Evolutionary conservation across 1,140 invertebrate genomes (phyloP), one percentile per base, ranked within the genome.

Genomic region (Drosophila hydei): DNA sequence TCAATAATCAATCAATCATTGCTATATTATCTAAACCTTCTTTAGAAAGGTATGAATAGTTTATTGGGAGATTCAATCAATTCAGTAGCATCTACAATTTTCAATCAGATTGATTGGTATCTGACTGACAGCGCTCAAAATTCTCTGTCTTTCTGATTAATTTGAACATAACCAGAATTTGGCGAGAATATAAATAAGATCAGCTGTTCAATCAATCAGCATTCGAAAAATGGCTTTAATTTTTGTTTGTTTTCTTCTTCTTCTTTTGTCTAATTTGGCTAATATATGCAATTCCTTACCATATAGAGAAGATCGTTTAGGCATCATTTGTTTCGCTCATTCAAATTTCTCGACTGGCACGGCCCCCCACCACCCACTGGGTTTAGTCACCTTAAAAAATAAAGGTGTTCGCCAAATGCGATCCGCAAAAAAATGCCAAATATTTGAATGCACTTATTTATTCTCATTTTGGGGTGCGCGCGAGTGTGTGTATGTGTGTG

Each of bases 261-360:
- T 74, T 43, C 33, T 23, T 36, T 80, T 85, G 75, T 83, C 75
- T 79, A 79, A 88, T 76, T 88, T 88, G 78, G 78, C 83, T 76
- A 83, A 76, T 88, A 73, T 88, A 60, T 73, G 75, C 70, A 65
- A 83, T 71, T 83, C 52, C 70, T 88, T 75, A 79, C 83, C 83
- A 88, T 88, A 88, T 88, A 56, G 83, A 83, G 83, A 88, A 88
- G 78, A 83, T 76, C 78, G 72, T 71, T 63, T 21, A 69, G 48
- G 55, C 67, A 72, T 72, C 81, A 85, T 85, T 77, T 85, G 81
- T 52, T 87, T 71, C 55, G 74, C 70, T 75, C 81, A 85, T 75
- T 87, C 81, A 87, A 65, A 60, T 79, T 77, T 80, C 12, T 23
- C 16, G 9, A 0, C 18, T 12, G 36, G 33, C 36, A 4, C 21